Conservation (phyloP, 2,888 invertebrate species). For the Euproctis similis region DNA sequence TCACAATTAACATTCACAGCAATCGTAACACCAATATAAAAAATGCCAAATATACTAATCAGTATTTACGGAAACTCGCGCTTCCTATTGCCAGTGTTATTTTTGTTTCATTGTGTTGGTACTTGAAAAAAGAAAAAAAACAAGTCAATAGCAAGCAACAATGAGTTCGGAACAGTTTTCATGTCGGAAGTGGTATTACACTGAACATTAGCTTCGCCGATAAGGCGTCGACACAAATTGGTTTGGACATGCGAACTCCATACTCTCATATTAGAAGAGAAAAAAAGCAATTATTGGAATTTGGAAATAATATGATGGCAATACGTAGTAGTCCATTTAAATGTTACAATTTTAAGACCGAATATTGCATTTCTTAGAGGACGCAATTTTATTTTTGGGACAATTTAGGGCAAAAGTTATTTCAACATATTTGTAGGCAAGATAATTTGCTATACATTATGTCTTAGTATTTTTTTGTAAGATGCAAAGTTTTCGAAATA, state of each 20-base stretch:
- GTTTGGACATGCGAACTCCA: conserved; percentile 52
- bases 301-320: conserved; percentile 15
- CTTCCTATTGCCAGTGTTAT: conserved; percentile 33
- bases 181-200: conserved; percentile 71
- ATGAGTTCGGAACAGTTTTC: conserved; percentile 59
- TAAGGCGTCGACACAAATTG: conserved; percentile 69
- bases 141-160: conserved; percentile 37
- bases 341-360: too few species aligned
- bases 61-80: conserved; percentile 33
- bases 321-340: conserved; percentile 9
- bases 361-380: too few species aligned
- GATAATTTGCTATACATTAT: too few species aligned
- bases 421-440: too few species aligned
- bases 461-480: too few species aligned
- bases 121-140: conserved; percentile 43
- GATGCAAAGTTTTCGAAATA: too few species aligned
- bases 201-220: conserved; percentile 65
- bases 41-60: conserved; percentile 22
- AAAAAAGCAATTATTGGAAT: conserved; percentile 26
- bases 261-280: conserved; percentile 38
- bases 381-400: too few species aligned
- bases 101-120: conserved; percentile 35
- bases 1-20: conserved; percentile 13
- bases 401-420: too few species aligned
- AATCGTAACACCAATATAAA: conserved; percentile 19